phyloP scores from a whole-genome alignment of 2,113 vertebrate genomes.

The Panurus biarmicus region DNA sequence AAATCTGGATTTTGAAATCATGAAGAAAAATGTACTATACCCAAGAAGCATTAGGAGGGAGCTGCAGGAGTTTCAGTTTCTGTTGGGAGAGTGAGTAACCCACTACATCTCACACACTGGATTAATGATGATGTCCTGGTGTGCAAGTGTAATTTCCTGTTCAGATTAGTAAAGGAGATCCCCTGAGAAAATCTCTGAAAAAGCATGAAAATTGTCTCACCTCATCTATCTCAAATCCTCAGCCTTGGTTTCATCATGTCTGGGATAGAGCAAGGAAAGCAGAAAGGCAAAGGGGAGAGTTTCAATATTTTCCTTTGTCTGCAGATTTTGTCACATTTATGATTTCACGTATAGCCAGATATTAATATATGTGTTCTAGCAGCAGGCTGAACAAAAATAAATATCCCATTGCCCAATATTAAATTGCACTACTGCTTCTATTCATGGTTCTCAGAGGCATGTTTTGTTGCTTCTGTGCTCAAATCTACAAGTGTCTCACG shows the following conservation, averaged over 20 bases:
- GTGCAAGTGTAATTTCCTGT: background rate
- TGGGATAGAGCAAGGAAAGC: background rate
- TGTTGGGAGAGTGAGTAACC: background rate
- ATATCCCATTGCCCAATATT: background rate
- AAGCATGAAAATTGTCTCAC: background rate
- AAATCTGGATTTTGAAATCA: background rate
- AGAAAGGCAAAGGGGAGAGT: background rate
- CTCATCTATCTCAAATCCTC: background rate
- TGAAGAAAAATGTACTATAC: background rate
- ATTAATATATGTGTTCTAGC: background rate
- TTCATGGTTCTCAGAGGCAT: background rate
- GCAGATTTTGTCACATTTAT: background rate
- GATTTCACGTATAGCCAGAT: background rate
- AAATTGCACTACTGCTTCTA: background rate
- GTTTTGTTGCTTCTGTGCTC: background rate
- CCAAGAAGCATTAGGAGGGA: background rate
- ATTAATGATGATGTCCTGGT: background rate
- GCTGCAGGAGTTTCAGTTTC: background rate
- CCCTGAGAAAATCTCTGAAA: background rate
- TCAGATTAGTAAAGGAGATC: background rate
- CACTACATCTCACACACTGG: no score
- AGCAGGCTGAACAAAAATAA: background rate
- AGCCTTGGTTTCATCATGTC: background rate
- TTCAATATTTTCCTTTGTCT: background rate
- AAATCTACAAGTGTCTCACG: background rate